Percentiles rank a stretch among this genome's conserved stretches.
Conservation (phyloP, 2,113 vertebrate species). For the Sturnira hondurensis region DNA sequence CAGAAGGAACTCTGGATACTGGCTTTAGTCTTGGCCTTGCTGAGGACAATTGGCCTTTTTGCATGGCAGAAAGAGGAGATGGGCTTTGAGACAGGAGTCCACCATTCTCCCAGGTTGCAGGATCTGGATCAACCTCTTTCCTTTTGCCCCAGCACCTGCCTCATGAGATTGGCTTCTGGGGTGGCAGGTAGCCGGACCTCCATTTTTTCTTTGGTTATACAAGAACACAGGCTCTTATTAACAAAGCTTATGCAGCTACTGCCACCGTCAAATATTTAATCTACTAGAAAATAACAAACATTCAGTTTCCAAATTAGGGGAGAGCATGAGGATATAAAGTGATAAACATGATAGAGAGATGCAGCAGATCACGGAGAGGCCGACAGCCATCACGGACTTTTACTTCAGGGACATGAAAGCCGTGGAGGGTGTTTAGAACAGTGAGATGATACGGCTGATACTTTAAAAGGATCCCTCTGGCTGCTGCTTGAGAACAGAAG, state of each 20-base stretch:
- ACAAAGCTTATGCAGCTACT: background rate
- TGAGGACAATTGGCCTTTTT: too few relatives aligned
- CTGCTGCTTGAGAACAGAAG: background rate
- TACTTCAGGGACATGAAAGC: accelerated
- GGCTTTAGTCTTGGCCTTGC: too few relatives aligned
- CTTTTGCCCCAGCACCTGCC: too few relatives aligned
- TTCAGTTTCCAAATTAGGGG: background rate
- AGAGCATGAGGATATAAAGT: background rate
- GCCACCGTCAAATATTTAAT: background rate
- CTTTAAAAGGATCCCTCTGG: background rate
- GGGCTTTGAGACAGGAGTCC: too few relatives aligned
- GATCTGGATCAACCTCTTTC: too few relatives aligned
- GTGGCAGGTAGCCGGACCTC: too few relatives aligned
- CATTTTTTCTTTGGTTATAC: too few relatives aligned
- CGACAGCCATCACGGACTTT: background rate
- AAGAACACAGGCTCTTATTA: background rate
- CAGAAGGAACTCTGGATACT: too few relatives aligned
- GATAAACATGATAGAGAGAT: background rate
- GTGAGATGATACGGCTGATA: background rate
- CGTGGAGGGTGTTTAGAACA: background rate
- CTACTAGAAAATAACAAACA: background rate
- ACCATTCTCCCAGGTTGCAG: too few relatives aligned
- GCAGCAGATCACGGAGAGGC: accelerated
- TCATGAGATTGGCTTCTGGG: too few relatives aligned
- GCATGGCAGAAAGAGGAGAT: too few relatives aligned